Evolutionary conservation across 2,113 vertebrate species (phyloP), one percentile per base, ranked within the genome.

Genomic region (Plectropomus leopardus): DNA sequence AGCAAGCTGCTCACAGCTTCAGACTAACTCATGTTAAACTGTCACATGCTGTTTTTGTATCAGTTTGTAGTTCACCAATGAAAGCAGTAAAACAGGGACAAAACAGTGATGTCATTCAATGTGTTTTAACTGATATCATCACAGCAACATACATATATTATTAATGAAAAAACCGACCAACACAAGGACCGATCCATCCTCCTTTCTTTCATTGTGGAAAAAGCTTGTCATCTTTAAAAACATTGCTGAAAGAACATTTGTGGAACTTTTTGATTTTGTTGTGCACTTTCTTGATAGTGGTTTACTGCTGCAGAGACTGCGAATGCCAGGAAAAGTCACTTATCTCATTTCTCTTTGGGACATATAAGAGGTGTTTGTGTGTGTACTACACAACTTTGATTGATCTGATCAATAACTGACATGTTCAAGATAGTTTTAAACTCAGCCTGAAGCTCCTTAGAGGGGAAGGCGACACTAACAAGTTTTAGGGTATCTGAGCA

Each of bases 331-430:
- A 69, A 69, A 54, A 47, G 40, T 68, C 51, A 5, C 47, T 51
- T 17, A 11, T 55, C 32, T 60, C n/a, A 14, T 4, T 53, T 3
- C 24, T 44, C 57, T 36, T 4, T 17, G 71, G 55, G 61, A 54
- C 42, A 67, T 80, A 60, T 21, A 67, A 24, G 26, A 57, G 10
- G 13, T 54, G 65, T 42, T 48, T 76, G 36, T 48, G 19, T 55
- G 72, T 80, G 54, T 42, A 21, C 64, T 76, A 61, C 47, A 42
- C 42, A 7, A 66, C 53, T 72, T 50, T 72, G 84, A 90, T 79
- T 83, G 82, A 90, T 88, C 61, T 30, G 79, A 88, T 90, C 86
- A 85, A 92, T 89, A 91, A 72, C 68, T 81, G 65, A 84, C 30
- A 78, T 83, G 78, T 88, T 89, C 57, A 48, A 28, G 5, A 65